A percentile compares a stretch with the other conserved stretches of the same genome.
Evolutionary conservation across 2,888 invertebrate species (phyloP).

Genomic region (Neocrepidodera transversa): DNA sequence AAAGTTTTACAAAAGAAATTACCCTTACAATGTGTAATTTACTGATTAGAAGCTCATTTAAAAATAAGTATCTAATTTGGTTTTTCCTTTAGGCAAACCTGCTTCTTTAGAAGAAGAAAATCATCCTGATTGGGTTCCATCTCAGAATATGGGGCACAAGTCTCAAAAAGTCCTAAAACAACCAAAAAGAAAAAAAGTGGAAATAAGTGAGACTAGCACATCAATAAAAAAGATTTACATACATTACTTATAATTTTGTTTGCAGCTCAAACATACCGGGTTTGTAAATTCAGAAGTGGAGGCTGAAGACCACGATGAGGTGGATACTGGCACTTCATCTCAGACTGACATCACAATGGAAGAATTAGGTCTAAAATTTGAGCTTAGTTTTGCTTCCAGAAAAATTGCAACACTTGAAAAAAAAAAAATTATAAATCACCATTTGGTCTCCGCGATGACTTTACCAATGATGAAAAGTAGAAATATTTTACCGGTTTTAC

Average conservation of each 20-base stretch:
- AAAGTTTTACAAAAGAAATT: too few species aligned
- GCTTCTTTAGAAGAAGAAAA: constrained; percentile 16
- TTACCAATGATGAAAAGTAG: constrained; percentile 16
- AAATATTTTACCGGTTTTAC: constrained; percentile 29
- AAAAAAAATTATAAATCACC: constrained; percentile 18
- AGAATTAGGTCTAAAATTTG: constrained; percentile 24
- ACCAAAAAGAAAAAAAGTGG: not conserved
- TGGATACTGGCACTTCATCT: not conserved
- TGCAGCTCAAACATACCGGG: not conserved
- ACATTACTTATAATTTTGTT: too few species aligned
- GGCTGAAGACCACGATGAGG: not conserved
- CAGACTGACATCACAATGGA: constrained; percentile 31
- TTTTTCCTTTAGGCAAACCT: too few species aligned
- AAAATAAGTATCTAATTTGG: not conserved
- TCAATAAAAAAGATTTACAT: not conserved
- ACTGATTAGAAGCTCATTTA: not conserved
- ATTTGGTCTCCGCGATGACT: constrained; percentile 21
- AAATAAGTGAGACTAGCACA: not conserved
- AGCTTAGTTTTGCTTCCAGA: constrained; percentile 23
- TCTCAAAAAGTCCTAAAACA: not conserved
- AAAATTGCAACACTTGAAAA: constrained; percentile 24
- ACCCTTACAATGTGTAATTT: too few species aligned
- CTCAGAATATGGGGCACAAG: constrained; percentile 23
- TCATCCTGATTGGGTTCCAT: constrained; percentile 28
- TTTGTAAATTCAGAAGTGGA: not conserved